A percentile compares a stretch with the other conserved stretches of the same genome.
Conservation (phyloP, 2,113 vertebrate species). For the Atlantisia rogersi region DNA sequence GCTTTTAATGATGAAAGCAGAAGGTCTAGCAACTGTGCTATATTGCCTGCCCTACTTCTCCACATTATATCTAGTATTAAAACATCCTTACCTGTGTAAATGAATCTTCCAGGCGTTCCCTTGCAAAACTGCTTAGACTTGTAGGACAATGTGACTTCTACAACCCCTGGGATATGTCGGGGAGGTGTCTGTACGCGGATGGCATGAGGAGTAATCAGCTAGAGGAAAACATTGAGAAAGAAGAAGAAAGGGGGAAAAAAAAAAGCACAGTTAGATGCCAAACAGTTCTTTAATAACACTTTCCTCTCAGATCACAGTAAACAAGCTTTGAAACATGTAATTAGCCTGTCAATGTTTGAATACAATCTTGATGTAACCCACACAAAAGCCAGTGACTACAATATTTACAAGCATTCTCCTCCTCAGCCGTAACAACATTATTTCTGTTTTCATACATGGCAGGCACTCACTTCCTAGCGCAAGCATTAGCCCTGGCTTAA, state of each 20-base stretch:
- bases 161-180: slow-evolving; percentile 97
- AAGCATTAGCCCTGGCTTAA: slow-evolving; percentile 32
- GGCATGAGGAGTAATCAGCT: slow-evolving; percentile 98
- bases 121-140: slow-evolving; percentile 99
- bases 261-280: slow-evolving; percentile 50
- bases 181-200: slow-evolving; percentile 98
- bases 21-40: not conserved
- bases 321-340: slow-evolving; percentile 77
- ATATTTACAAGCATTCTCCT: slow-evolving; percentile 66
- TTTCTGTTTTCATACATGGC: slow-evolving; percentile 62
- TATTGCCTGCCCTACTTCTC: not conserved
- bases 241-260: not conserved
- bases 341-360: slow-evolving; percentile 77
- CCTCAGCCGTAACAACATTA: slow-evolving; percentile 52
- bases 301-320: slow-evolving; percentile 67
- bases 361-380: slow-evolving; percentile 58
- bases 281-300: slow-evolving; percentile 57
- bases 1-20: not conserved
- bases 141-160: slow-evolving; percentile 99
- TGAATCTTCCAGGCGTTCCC: slow-evolving; percentile 99
- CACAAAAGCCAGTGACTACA: slow-evolving; percentile 68
- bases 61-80: not conserved
- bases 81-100: slow-evolving; percentile 92
- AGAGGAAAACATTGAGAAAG: slow-evolving; percentile 56
- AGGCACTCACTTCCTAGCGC: slow-evolving; percentile 31